Evolutionary conservation across 1,140 invertebrate species (phyloP), one percentile per base, ranked within the genome.

Genomic region (Leptopilina boulardi): DNA sequence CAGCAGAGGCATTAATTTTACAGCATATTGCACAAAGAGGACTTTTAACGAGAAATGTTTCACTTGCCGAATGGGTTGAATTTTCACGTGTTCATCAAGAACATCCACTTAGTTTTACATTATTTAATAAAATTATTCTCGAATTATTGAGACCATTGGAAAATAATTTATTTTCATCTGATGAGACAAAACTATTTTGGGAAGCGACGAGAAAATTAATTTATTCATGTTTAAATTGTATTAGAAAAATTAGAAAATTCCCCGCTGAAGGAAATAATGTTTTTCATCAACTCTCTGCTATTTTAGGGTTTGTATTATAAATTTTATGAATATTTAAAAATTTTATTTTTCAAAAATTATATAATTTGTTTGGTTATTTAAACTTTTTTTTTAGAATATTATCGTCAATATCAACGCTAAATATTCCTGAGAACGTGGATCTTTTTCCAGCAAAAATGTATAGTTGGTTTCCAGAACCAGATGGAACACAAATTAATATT

Each of bases 11-110:
- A 0, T 94, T 99, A 38, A 92, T 99, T 1, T 95, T 96, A 42
- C 98, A 99, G 88, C 97, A 99, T 90, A 94, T 95, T 38, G 96
- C 97, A 11, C 98, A 99, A 89, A 97, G 97, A 77, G 97, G 98
- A 21, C 90, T 99, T 6, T 92, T 93, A 0, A 91, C 89, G 2
- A 92, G 92, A 8, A 94, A 95, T 84, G 93, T 95, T 74, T 88
- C 91, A 2, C 87, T 97, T 0, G 93, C 95, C 19, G 93, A 96
- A 86, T 97, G 95, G 95, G 89, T 93, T 47, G 95, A 96, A 54
- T 97, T 93, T 87, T 92, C 94, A 23, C 92, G 92, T 10, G 92
- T 97, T 23, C 96, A 96, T 81, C 90, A 93, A 73, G 95, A 95
- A 74, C 95, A 97, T 87, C 94, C 95, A 2, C 89, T 97, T 1